phyloP scores from a whole-genome alignment of 2,113 vertebrate species.

The Pachypanchax playfairii region DNA sequence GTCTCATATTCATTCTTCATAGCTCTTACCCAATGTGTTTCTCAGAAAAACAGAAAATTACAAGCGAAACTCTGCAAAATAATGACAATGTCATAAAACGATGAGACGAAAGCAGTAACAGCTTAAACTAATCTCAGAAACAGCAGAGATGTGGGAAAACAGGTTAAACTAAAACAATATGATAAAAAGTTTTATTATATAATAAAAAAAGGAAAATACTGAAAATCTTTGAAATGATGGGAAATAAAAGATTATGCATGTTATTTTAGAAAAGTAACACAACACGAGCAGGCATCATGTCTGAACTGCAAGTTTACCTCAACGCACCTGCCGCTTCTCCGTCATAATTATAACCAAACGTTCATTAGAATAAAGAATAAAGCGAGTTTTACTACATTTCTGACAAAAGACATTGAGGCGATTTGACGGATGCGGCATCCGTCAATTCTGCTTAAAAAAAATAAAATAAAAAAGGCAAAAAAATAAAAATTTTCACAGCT shows the following conservation, averaged over 20 bases:
- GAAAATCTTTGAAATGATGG: conserved; percentile 18
- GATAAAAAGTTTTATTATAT: too few relatives aligned
- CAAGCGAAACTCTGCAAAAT: too few relatives aligned
- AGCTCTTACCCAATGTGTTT: conserved; percentile 55
- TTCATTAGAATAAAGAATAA: conserved; percentile 14
- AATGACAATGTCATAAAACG: background rate
- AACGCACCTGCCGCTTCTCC: conserved; percentile 10
- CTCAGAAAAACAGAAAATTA: conserved; percentile 48
- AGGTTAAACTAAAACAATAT: too few relatives aligned
- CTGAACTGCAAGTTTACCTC: background rate
- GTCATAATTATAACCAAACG: conserved; percentile 17
- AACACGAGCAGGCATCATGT: conserved; percentile 25
- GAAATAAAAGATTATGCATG: conserved; percentile 33
- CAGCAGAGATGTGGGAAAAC: too few relatives aligned
- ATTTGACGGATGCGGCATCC: conserved; percentile 5
- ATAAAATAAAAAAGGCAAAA: background rate
- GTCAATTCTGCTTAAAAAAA: conserved; percentile 25
- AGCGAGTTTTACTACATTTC: background rate
- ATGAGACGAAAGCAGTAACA: conserved; percentile 9
- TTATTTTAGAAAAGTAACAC: conserved; percentile 41
- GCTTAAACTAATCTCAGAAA: conserved; percentile 15
- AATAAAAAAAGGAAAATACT: too few relatives aligned
- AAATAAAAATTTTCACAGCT: conserved; percentile 7
- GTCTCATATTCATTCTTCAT: conserved; percentile 81
- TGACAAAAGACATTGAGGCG: conserved; percentile 1